Percentiles rank a stretch among this genome's conserved stretches.
These are phyloP conservation scores for Melanotaenia maccullochi DNA, from an alignment of 2,797 vertebrate species.

Conservation along the genomic window DNA sequence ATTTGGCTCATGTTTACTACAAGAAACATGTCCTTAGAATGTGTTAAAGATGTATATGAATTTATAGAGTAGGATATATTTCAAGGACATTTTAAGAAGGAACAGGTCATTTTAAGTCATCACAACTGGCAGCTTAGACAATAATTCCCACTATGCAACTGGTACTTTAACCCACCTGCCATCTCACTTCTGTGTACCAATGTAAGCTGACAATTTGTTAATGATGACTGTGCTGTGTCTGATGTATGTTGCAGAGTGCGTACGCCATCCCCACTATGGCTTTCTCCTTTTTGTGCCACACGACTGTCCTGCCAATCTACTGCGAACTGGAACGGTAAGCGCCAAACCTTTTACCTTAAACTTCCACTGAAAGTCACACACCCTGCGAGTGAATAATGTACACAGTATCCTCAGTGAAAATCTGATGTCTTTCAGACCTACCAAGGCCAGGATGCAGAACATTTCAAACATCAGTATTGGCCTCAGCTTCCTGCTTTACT, in stretches of 20 bases:
- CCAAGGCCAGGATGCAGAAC: constrained; percentile 92
- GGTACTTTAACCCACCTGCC: constrained; percentile 29
- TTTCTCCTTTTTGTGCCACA: constrained; percentile 98
- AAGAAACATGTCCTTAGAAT: neutral
- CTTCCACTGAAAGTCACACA: neutral
- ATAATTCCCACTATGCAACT: constrained; percentile 12
- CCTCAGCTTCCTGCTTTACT: constrained; percentile 91
- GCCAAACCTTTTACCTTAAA: neutral
- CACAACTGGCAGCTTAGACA: constrained; percentile 20
- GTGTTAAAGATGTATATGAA: constrained; percentile 9
- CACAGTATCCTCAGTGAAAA: neutral
- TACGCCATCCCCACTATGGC: constrained; percentile 95
- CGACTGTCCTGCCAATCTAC: constrained; percentile 93
- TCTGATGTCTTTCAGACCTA: constrained; percentile 82
- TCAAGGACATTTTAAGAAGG: neutral
- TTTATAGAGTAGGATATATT: neutral
- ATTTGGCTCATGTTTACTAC: neutral
- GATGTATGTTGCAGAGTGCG: constrained; percentile 86
- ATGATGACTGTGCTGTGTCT: constrained; percentile 34
- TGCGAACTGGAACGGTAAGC: constrained; percentile 91
- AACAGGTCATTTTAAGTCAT: constrained; percentile 13
- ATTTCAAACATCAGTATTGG: constrained; percentile 87
- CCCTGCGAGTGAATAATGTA: neutral
- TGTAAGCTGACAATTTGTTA: constrained; percentile 56
- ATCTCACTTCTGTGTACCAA: constrained; percentile 21